Evolutionary conservation across 2,797 vertebrate genomes (phyloP).

Genomic region (Coreius guichenoti): DNA sequence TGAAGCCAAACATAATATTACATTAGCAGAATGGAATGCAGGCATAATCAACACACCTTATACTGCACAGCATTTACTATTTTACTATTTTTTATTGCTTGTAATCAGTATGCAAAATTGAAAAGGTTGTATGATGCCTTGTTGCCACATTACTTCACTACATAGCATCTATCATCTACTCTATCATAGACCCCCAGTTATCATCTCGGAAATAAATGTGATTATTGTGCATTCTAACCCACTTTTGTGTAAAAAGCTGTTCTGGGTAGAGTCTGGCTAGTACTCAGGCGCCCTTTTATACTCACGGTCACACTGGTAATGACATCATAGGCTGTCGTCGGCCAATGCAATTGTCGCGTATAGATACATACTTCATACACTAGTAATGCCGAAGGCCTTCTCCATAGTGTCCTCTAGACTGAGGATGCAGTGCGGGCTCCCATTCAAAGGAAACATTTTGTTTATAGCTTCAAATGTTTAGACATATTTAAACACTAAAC

Average conservation of each 20-base stretch:
- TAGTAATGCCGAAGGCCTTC: too few relatives aligned
- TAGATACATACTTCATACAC: too few relatives aligned
- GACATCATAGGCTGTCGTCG: too few relatives aligned
- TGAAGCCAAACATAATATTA: neutral
- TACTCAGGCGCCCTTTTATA: too few relatives aligned
- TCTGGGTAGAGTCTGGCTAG: too few relatives aligned
- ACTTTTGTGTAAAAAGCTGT: neutral
- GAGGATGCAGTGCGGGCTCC: too few relatives aligned
- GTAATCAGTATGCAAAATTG: neutral
- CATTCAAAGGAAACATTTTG: too few relatives aligned
- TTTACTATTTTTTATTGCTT: neutral
- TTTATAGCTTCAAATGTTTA: constrained; percentile 9
- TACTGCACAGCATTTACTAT: neutral
- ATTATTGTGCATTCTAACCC: neutral
- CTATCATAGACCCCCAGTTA: neutral
- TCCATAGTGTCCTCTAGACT: too few relatives aligned
- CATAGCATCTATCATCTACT: neutral
- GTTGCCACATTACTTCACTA: neutral
- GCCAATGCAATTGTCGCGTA: too few relatives aligned
- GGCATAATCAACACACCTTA: neutral
- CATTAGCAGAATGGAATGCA: neutral
- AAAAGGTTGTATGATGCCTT: neutral
- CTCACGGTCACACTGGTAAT: too few relatives aligned
- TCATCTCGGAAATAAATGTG: neutral
- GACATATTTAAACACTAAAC: neutral